Evolutionary conservation across 2,888 invertebrate species (phyloP), one percentile per base, ranked within the genome.

Genomic region (Caenorhabditis sp.): DNA sequence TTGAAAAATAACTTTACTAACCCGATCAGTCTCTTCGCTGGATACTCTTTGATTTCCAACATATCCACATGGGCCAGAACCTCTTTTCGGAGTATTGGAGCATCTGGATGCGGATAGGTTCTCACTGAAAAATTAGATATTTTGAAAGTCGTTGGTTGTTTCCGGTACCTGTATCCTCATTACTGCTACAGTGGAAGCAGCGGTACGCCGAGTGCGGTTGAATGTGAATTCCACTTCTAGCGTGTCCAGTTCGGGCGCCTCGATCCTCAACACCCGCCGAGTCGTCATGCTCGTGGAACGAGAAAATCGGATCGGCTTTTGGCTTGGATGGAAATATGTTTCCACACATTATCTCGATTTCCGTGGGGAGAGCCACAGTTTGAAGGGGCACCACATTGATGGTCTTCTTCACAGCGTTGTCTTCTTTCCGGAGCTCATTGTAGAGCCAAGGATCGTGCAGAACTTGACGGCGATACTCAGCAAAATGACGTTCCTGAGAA

Each of bases 41-140:
- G 89, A 35, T 74, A 70, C 41, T 87, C 87, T 54, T 88, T 88
- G 41, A 89, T 84, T 66, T 89, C 89, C 3, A 89, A 80, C 81
- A 88, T 84, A 63, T 89, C 89, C 0, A 89, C 87, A 16, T 85
- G 85, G 22, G 83, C 49, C 22, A 89, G 64, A 19, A 89, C 89
- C 58, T 88, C 84, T 64, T 74, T 58, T 51, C 87, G 56, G 5
- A 87, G 69, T n/a, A 31, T 22, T 28, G 80, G 85, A 24, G 85
- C 86, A 35, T 83, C 82, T 5, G 74, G 63, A 69, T 82, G 82
- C 5, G 82, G 77, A 26, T 82, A 79, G 10, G 47, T 35, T 24
- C 80, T 56, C 7, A 68, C 80, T 79, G n/a, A n/a, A n/a, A n/a
- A n/a, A n/a, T n/a, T n/a, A n/a, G n/a, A n/a, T n/a, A n/a, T n/a